A percentile compares a stretch with the other conserved stretches of the same genome.
Conservation (phyloP, 2,113 vertebrate genomes). For the Atrichornis clamosus region DNA sequence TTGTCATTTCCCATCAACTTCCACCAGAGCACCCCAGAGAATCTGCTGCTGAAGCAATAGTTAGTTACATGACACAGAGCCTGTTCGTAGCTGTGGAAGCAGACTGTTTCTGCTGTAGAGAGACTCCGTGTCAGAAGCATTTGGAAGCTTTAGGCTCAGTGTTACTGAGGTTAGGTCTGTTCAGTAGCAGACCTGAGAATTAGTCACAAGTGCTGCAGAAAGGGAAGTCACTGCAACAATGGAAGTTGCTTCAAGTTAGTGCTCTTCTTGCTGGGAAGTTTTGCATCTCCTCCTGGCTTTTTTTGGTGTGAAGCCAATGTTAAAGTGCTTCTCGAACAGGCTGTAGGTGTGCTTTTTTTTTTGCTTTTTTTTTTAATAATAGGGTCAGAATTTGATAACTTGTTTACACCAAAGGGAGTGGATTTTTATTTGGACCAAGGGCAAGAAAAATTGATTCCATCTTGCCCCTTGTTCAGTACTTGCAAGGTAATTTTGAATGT, state of each 20-base stretch:
- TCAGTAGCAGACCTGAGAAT: background rate
- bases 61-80: background rate
- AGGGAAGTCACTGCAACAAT: background rate
- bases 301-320: background rate
- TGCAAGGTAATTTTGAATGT: background rate
- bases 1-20: background rate
- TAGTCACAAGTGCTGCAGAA: background rate
- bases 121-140: background rate
- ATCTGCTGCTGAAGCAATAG: background rate
- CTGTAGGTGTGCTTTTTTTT: background rate
- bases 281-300: background rate
- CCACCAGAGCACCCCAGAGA: background rate
- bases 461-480: background rate
- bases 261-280: background rate
- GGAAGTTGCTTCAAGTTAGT: background rate
- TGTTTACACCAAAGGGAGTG: background rate
- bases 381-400: background rate
- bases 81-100: background rate
- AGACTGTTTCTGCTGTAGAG: background rate
- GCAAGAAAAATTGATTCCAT: background rate
- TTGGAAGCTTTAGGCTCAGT: fast-evolving
- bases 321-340: background rate
- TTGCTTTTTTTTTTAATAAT: background rate
- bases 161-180: background rate
- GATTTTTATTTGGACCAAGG: background rate